Conservation (phyloP, 2,113 vertebrate species). For the Oryzias celebensis region DNA sequence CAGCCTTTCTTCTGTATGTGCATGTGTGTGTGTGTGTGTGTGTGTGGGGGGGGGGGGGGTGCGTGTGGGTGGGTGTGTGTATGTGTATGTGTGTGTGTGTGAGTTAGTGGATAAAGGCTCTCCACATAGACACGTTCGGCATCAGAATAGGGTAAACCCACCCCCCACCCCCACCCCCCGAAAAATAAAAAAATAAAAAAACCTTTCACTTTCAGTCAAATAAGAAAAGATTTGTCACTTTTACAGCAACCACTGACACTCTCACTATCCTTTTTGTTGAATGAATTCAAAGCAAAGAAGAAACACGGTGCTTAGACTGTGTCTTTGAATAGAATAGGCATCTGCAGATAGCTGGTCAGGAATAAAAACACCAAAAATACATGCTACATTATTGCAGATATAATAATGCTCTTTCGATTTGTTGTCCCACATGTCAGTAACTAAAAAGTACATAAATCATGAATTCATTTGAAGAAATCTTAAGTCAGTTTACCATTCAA, state of each 20-base stretch:
- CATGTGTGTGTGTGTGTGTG: too few relatives aligned
- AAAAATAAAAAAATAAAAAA: too few relatives aligned
- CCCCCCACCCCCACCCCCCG: too few relatives aligned
- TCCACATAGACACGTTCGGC: too few relatives aligned
- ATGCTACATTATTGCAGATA: too few relatives aligned
- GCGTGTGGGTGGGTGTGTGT: too few relatives aligned
- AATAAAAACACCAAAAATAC: slow-evolving; percentile 16
- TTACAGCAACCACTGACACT: not conserved
- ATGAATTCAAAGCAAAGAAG: slow-evolving; percentile 36
- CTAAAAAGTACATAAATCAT: slow-evolving; percentile 1
- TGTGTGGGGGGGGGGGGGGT: too few relatives aligned
- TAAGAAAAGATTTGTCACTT: not conserved
- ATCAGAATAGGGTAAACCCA: too few relatives aligned
- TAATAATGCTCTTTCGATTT: too few relatives aligned
- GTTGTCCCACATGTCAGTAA: not conserved
- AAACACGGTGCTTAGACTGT: slow-evolving; percentile 14
- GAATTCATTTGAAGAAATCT: not conserved
- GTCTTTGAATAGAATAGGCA: slow-evolving; percentile 28
- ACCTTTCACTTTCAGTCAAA: not conserved
- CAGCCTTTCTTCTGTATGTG: not conserved
- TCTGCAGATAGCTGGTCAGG: slow-evolving; percentile 17
- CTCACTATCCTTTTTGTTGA: not conserved
- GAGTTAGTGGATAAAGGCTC: too few relatives aligned
- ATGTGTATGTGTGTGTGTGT: too few relatives aligned
- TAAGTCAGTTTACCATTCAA: too few relatives aligned